Base-by-base conservation (phyloP, 2,113 vertebrate genomes). In the Zeus faber region DNA sequence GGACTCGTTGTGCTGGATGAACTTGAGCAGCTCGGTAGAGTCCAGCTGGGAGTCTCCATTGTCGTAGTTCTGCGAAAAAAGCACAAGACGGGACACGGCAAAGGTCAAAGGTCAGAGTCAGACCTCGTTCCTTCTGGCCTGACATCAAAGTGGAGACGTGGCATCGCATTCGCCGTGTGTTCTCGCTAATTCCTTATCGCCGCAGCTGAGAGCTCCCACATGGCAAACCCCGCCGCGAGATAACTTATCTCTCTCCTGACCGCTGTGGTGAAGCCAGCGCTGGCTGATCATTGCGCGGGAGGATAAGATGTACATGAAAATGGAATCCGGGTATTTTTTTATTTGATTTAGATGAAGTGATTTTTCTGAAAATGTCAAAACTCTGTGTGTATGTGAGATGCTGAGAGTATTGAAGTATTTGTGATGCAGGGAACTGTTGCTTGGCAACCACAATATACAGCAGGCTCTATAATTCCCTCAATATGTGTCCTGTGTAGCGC, bases 1-100 rank as follows among this genome's bases (percentile, higher is more conserved):
- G 0, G 93, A 93, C 22, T 96, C 93, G 3, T 98, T 98, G 82
- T 96, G 96, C 75, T 97, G 94, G 83, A 99, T 93, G 83, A 98
- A 98, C 40, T 93, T 96, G 69, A 98, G 89, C 65, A 98, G 92
- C 69, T 99, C 97, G 0, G 87, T 87, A 48, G 97, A 98, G 81
- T 99, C 97, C 85, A 99, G 64, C 69, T 86, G 90, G 74, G 94
- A 89, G 73, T 99, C 97, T 0, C 94, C 96, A 41, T 93, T 89
- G 35, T 97, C 97, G 47, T 95, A 96, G 17, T 79, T 93, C 97
- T 99, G 66, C 31, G n/a, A n/a, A n/a, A n/a, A n/a, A n/a, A n/a
- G n/a, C n/a, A n/a, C n/a, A n/a, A n/a, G n/a, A n/a, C n/a, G n/a
- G n/a, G n/a, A n/a, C n/a, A 70, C 39, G 45, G 22, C 65, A 24